Evolutionary conservation across 2,888 invertebrate species (phyloP), one percentile per base, ranked within the genome.

Genomic region (Tricholauxania praeusta): DNA sequence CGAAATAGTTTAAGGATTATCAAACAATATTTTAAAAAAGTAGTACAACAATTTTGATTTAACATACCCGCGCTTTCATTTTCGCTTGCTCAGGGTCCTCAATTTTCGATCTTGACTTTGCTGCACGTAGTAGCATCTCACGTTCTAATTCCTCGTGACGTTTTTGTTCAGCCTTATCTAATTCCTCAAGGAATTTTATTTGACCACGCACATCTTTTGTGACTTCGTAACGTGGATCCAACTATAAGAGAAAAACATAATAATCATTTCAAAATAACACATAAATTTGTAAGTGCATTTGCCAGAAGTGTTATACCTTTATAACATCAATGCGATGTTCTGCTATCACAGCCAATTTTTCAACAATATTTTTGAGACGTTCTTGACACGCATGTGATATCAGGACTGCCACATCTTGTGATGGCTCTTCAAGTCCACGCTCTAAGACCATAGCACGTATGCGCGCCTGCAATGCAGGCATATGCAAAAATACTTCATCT

Each of bases 31-130:
- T 28, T 8, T 1, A 39, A 10, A 39, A 8, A 39, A 39, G 1
- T 10, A 39, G 10, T 39, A 39, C 39, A 39, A 39, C 39, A 39
- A 39, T 39, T 28, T 28, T 28, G 1, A 39, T 39, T 39, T 19
- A 12, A 72, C 75, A 74, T 80, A 96, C 96, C 88, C 97, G 97
- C 75, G 98, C 97, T 88, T 98, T 98, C 77, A 99, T 90, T 86
- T 98, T 98, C 1, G 97, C 95, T 87, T 99, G 98, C 85, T 99
- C 98, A 0, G 98, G 98, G 89, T 99, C 98, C 88, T 98, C 98
- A 72, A 96, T 93, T 89, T 98, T 98, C 70, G 98, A 96, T 77
- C 98, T 91, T 80, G 97, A 97, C 88, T 98, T 98, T 68, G 98
- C 98, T 28, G 97, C 97, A 77, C 96, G 90, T 80, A 99, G 87